Conservation (phyloP, 2,797 vertebrate species). For the Sebastes oblongus region DNA sequence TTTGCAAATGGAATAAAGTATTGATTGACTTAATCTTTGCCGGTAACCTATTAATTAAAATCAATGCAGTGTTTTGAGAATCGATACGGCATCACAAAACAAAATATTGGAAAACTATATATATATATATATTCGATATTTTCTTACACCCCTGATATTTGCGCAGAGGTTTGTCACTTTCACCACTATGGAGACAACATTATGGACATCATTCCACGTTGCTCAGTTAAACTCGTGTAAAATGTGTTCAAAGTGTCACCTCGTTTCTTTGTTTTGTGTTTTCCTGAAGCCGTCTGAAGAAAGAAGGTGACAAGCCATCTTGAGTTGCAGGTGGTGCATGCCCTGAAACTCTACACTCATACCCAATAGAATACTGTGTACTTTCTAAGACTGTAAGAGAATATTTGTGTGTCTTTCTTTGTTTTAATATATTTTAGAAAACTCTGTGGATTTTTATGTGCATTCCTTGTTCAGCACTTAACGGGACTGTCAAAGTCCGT, state of each 20-base stretch:
- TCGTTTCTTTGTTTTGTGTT: conserved; percentile 58
- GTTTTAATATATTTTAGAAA: conserved; percentile 87
- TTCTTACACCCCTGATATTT: not conserved
- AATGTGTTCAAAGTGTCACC: not conserved
- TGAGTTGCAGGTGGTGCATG: conserved; percentile 85
- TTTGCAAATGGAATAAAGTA: too few relatives aligned
- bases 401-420: conserved; percentile 68
- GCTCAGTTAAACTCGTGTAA: not conserved
- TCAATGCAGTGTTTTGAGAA: too few relatives aligned
- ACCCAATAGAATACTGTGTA: conserved; percentile 84
- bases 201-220: not conserved
- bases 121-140: too few relatives aligned
- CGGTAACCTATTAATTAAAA: too few relatives aligned
- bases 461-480: conserved; percentile 79
- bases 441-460: conserved; percentile 72
- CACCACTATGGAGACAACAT: not conserved
- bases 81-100: too few relatives aligned
- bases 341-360: conserved; percentile 69
- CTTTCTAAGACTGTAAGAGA: conserved; percentile 74
- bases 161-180: not conserved
- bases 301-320: conserved; percentile 99
- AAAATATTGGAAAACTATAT: too few relatives aligned
- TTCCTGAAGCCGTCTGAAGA: conserved; percentile 94
- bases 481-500: conserved; percentile 67
- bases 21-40: too few relatives aligned